These are phyloP conservation scores for Pangasius macronema DNA, from an alignment of 2,797 vertebrate genomes.

Conservation along the genomic window DNA sequence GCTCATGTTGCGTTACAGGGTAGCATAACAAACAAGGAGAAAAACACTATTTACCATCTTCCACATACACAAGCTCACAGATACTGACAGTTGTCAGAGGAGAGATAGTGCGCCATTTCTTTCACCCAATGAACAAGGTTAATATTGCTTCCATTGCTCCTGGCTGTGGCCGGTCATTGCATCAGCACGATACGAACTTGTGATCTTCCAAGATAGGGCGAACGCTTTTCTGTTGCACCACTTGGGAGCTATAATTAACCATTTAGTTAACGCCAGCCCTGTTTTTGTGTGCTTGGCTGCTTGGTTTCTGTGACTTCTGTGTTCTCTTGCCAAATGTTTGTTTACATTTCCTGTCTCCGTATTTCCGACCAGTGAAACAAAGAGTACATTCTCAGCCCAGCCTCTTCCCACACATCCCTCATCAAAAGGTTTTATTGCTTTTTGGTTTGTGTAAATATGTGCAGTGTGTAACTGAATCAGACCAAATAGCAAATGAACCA, in stretches of 20 bases:
- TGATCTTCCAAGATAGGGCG: background rate
- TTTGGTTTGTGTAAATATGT: background rate
- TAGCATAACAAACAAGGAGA: background rate
- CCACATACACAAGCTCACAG: background rate
- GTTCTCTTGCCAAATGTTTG: slow-evolving; percentile 8
- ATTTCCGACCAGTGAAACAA: slow-evolving; percentile 20
- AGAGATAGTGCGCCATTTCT: background rate
- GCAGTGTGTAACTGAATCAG: background rate
- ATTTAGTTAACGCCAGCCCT: background rate
- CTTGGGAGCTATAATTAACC: background rate
- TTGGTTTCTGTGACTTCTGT: slow-evolving; percentile 13
- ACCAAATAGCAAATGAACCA: background rate
- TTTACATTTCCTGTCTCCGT: slow-evolving; percentile 12
- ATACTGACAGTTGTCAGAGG: background rate
- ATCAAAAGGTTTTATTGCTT: background rate
- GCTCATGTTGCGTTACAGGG: background rate
- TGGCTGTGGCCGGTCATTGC: background rate
- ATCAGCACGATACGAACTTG: too few species aligned
- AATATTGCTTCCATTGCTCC: background rate
- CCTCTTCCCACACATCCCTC: background rate
- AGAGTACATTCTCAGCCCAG: slow-evolving; percentile 13
- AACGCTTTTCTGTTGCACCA: background rate
- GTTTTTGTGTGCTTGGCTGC: background rate
- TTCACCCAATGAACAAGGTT: background rate
- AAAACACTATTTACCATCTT: background rate